phyloP scores from a whole-genome alignment of 30 jellyfish, hydroid and myxozoan species.

The Nemopilema nomurai region DNA sequence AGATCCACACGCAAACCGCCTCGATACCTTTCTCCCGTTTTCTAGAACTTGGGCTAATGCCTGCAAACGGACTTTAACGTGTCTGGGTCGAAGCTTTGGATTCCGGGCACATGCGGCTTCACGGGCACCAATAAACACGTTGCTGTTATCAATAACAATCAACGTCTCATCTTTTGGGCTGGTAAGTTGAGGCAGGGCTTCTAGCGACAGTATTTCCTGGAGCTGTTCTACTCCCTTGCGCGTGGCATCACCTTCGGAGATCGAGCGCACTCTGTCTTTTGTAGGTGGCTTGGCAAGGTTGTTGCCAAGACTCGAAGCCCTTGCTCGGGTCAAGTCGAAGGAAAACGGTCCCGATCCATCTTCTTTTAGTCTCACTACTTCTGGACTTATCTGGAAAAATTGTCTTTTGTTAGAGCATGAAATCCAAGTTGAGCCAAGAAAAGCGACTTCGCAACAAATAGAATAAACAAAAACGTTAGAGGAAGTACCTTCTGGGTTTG shows the following conservation, averaged over 20 bases:
- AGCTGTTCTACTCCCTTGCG: not conserved
- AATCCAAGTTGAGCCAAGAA: too few relatives aligned
- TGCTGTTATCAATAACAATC: constrained; percentile 86
- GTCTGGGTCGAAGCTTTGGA: constrained; percentile 79
- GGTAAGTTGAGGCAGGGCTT: constrained; percentile 3
- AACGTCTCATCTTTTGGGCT: constrained; percentile 44
- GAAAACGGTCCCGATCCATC: constrained; percentile 3
- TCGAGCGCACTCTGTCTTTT: constrained; percentile 40
- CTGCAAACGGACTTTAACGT: constrained; percentile 76
- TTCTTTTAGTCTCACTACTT: too few relatives aligned
- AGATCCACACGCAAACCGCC: constrained; percentile 79
- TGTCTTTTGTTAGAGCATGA: too few relatives aligned
- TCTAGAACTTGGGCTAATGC: constrained; percentile 75
- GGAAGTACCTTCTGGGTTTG: too few relatives aligned
- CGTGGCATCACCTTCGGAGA: constrained; percentile 42
- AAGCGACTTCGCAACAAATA: too few relatives aligned
- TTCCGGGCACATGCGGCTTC: constrained; percentile 82
- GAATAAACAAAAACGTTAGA: too few relatives aligned
- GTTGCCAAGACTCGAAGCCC: constrained; percentile 48
- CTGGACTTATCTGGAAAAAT: too few relatives aligned
- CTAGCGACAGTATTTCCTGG: not conserved
- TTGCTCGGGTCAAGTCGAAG: constrained; percentile 10
- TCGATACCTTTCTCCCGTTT: constrained; percentile 73
- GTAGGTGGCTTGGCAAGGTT: not conserved
- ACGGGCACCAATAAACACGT: constrained; percentile 90